Evolutionary conservation across 2,797 vertebrate genomes (phyloP), one percentile per base, ranked within the genome.

Genomic region (Channallabes apus): DNA sequence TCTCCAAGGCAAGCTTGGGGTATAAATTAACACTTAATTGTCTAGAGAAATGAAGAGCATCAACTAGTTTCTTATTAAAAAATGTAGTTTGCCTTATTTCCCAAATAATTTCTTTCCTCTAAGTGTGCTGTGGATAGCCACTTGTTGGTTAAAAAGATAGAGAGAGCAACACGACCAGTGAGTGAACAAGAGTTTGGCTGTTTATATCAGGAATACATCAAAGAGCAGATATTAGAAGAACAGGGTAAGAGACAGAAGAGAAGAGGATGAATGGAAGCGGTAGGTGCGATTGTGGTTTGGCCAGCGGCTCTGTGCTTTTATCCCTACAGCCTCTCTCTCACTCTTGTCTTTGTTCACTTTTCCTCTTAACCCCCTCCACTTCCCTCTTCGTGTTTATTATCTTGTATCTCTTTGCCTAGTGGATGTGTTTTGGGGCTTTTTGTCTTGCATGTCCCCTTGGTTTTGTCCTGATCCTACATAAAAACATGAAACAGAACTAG

Each of bases 181-280:
- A 68, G 61, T 67, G 87, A 87, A 15, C 85, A 77, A 82, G 61
- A 81, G 68, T 86, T 85, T 82, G 91, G 87, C 92, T 91, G 92
- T 93, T 92, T 94, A 94, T n/a, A 95, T 94, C 93, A 94, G 91
- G 92, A 87, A 81, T 38, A 94, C 91, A 93, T 95, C 93, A 95
- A 94, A 95, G 93, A 87, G 80, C 58, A 69, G 56, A 76, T 24
- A 64, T 72, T 86, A 35, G 84, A 75, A 78, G 86, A 41, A 72
- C 88, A 89, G 80, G 89, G 90, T 86, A 71, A 78, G 89, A 89
- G 82, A 11, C 56, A 87, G 84, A 86, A 88, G 89, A 27, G 87
- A 90, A 86, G 82, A 82, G 78, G 89, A 94, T 93, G 91, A 95
- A 95, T 94, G 92, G 90, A 90, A 61, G 92, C 93, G 90, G 93